Base-by-base conservation (phyloP, 2,797 vertebrate genomes). In the Rhynchonycteris naso region DNA sequence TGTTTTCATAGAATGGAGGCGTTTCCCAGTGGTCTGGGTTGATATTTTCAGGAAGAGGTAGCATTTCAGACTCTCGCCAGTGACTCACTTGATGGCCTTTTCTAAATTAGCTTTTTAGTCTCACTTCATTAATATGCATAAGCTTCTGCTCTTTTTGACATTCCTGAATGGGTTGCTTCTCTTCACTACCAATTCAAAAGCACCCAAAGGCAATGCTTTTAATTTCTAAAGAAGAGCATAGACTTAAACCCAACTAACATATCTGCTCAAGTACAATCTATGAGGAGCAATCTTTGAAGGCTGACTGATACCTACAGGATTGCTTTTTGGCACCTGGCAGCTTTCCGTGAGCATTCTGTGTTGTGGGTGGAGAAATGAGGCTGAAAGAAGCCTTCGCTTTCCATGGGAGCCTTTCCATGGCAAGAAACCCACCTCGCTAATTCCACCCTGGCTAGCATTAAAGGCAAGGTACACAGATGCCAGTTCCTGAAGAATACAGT, bases 351-450 rank as follows among this genome's bases (percentile, higher is more conserved):
- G 59, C 9, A 54, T 86, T 97, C 95, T 71, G 15, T 43, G 63
- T 21, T 87, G 18, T 81, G 91, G 65, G 92, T 35, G 59, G 83
- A 59, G 72, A 10, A 7, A 26, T 88, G 92, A 81, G 47, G 18
- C 76, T 52, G 63, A 74, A 56, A 69, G 58, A 50, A 80, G 11
- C 16, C 38, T 96, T 66, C 38, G 22, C 72, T 92, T 91, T 98
- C 95, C 61, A 0, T 69, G 33, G 71, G 71, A 94, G 66, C 30
- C 5, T 95, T 85, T 92, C 35, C 61, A 24, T 68, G 61, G 54
- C 63, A 65, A n/a, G 61, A 85, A 96, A 96, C 93, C 90, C 47
- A 5, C 65, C 93, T 94, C 66, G 1, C 19, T 93, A 85, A 92
- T 96, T 94, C 71, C 30, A 59, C 52, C n/a, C 14, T 24, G 72